These are phyloP conservation scores for Chaetura pelagica DNA, from an alignment of 2,113 vertebrate species.

Conservation along the genomic window DNA sequence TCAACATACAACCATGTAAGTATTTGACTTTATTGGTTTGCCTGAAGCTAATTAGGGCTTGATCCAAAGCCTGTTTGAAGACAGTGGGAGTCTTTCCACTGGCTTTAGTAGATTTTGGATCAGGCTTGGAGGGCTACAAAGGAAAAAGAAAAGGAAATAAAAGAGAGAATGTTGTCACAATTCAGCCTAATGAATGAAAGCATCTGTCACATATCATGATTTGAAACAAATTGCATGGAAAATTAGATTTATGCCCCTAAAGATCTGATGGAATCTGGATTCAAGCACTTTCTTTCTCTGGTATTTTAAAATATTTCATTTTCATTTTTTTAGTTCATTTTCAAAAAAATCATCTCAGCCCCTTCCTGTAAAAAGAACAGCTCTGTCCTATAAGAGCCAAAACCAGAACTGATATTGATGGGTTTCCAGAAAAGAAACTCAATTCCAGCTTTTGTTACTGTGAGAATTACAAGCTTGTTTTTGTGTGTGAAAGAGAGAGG, in stretches of 20 bases:
- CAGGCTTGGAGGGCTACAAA: background rate
- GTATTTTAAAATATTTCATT: background rate
- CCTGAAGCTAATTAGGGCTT: background rate
- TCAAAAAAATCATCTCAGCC: background rate
- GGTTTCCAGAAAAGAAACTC: background rate
- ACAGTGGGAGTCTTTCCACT: conserved; percentile 4
- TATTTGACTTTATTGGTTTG: conserved; percentile 1
- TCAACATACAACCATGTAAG: background rate
- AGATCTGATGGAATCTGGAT: background rate
- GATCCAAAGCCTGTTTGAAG: conserved; percentile 13
- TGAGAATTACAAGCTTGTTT: background rate
- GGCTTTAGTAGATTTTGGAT: background rate
- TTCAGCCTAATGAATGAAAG: conserved; percentile 35
- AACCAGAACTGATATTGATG: background rate
- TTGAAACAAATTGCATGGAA: conserved; percentile 45
- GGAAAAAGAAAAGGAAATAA: background rate
- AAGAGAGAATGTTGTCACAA: background rate
- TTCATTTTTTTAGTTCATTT: conserved; percentile 32
- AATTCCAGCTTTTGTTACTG: background rate
- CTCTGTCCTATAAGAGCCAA: background rate
- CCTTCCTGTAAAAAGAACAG: conserved; percentile 4
- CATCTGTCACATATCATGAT: conserved; percentile 23
- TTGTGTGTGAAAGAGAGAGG: background rate
- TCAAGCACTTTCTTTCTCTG: background rate
- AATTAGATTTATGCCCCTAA: conserved; percentile 17